Percentiles rank a stretch among this genome's conserved stretches.
These are phyloP conservation scores for Oenanthe oenanthe DNA, from an alignment of 2,113 vertebrate genomes.

Conservation along the genomic window DNA sequence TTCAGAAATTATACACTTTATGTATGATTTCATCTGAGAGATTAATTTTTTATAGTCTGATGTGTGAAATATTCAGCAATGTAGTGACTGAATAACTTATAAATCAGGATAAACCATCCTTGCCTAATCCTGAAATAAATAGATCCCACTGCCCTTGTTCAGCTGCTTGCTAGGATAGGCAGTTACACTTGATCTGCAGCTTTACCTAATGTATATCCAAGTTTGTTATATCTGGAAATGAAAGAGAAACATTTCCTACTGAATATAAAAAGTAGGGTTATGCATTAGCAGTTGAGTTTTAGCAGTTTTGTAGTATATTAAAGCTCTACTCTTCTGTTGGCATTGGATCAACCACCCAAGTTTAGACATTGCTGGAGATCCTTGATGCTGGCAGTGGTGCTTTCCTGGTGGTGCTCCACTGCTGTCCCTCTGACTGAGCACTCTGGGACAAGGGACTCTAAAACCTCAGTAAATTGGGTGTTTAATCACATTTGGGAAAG, in stretches of 20 bases:
- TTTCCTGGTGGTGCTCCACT: not conserved
- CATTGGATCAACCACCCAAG: not conserved
- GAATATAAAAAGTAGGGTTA: not conserved
- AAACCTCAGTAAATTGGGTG: not conserved
- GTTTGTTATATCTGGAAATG: not conserved
- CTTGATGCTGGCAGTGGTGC: not conserved
- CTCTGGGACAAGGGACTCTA: not conserved
- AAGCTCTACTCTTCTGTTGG: not conserved
- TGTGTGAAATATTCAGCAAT: not conserved
- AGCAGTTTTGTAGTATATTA: not conserved
- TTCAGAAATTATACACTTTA: not conserved
- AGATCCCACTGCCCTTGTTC: not conserved
- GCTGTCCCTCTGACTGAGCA: not conserved
- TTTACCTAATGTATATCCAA: not conserved
- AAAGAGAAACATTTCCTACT: not conserved
- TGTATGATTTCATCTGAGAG: not conserved
- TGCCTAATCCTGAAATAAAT: not conserved
- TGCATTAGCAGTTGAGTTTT: not conserved
- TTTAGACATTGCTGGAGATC: not conserved
- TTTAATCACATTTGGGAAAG: conserved; percentile 23
- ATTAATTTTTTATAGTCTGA: not conserved
- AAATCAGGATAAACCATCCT: not conserved
- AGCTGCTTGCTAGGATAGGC: not conserved
- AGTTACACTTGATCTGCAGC: not conserved
- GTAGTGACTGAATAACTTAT: not conserved